A percentile compares a stretch with the other conserved stretches of the same genome.
phyloP scores from a whole-genome alignment of 2,113 vertebrate species.

The Struthio camelus region DNA sequence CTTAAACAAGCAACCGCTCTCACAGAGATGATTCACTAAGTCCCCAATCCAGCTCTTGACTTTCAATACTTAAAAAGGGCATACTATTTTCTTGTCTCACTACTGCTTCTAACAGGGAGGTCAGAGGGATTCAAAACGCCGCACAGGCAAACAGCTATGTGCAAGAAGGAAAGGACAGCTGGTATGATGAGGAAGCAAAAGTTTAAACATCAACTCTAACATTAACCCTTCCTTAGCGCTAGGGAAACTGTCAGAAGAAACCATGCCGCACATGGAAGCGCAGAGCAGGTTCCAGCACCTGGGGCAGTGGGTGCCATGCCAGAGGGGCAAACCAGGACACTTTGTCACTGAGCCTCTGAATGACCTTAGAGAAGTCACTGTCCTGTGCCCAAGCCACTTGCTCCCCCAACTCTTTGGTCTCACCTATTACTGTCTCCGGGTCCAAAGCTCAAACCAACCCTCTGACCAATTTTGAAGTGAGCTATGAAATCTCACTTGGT shows the following conservation, averaged over 20 bases:
- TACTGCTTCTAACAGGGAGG: not conserved
- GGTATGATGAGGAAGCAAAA: not conserved
- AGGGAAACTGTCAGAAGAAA: not conserved
- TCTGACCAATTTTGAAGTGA: not conserved
- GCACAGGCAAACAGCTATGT: not conserved
- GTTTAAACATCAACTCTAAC: not conserved
- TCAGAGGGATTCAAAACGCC: not conserved
- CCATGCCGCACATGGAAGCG: not conserved
- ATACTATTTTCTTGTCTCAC: not conserved
- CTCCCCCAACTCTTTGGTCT: not conserved
- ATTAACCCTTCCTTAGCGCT: not conserved
- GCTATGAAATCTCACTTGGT: not conserved
- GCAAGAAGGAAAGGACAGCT: not conserved
- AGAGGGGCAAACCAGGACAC: not conserved
- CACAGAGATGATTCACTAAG: not conserved
- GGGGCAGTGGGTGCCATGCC: accelerated
- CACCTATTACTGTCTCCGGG: accelerated
- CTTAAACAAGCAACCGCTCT: not conserved
- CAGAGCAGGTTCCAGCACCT: not conserved
- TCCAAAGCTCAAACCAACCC: not conserved
- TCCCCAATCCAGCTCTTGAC: not conserved
- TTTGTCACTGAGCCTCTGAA: not conserved
- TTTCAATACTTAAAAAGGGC: slow-evolving; percentile 32
- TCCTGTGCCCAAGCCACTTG: accelerated
- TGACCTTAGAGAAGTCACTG: not conserved